Base-by-base conservation (phyloP, 2,113 vertebrate genomes). In the Salvator merianae region DNA sequence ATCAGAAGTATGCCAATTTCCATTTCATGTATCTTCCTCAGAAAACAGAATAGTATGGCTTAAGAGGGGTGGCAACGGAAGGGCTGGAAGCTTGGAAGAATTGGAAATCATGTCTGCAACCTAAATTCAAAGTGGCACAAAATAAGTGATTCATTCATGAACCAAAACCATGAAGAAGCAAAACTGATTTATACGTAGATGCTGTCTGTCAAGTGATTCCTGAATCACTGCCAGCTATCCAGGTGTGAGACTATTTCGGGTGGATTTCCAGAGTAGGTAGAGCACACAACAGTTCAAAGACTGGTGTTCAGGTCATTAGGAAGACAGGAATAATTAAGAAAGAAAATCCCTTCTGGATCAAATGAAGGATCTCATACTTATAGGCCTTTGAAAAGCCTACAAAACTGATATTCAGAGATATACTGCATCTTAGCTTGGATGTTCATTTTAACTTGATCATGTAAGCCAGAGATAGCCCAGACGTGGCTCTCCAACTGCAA, bases 21-120 rank as follows among this genome's bases (percentile, higher is more conserved):
- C 93, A 96, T 94, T 90, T 94, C 94, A 93, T 34, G 16, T 90
- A 91, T 93, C 93, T 95, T 94, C 92, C 87, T 90, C 92, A 94
- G 91, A 93, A 95, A 94, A 94, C 80, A 87, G 85, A 93, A 90
- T 92, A 90, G 85, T 92, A 79, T 24, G 89, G 74, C 82, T 87
- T 53, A 72, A 91, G 74, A 91, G 8, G 68, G 74, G 62, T 86
- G 90, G 62, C 47, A 55, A 69, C 5, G 30, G 0, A 1, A 62
- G 93, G 88, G 84, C 81, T 88, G 80, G 63, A 78, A 92, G 65
- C 38, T 6, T 24, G 81, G 82, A 20, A 59, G 55, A 84, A 22
- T 80, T 86, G 72, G 72, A 72, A 77, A 65, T 70, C 30, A 14
- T 86, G 72, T 74, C 18, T 10, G 40, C 47, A 82, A 62, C 84